Conservation (phyloP, 2,888 invertebrate species). For the Platycheirus rosarum region DNA sequence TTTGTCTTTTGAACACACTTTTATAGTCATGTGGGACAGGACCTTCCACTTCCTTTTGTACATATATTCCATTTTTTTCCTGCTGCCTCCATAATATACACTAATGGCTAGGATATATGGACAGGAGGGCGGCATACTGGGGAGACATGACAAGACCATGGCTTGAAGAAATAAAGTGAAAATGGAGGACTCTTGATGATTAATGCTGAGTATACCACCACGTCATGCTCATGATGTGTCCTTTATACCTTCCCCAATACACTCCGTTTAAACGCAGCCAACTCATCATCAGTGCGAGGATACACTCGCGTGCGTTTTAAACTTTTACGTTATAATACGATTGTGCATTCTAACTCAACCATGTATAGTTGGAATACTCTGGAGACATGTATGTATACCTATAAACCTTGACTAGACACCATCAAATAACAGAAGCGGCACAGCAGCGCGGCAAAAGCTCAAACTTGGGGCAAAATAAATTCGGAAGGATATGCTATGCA, state of each 20-base stretch:
- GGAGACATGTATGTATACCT: background rate
- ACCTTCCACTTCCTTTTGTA: constrained; percentile 63
- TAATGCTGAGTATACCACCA: constrained; percentile 62
- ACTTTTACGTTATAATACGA: constrained; percentile 60
- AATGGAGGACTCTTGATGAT: constrained; percentile 67
- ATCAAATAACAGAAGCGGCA: background rate
- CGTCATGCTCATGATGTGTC: constrained; percentile 31
- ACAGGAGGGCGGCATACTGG: background rate
- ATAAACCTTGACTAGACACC: constrained; percentile 27
- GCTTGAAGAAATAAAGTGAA: constrained; percentile 60
- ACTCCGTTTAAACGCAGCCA: constrained; percentile 23
- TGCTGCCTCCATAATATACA: background rate
- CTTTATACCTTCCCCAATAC: background rate
- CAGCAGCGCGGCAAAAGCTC: constrained; percentile 8
- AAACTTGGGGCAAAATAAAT: constrained; percentile 40
- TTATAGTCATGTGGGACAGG: constrained; percentile 69
- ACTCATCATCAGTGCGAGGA: constrained; percentile 55
- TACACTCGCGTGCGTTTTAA: constrained; percentile 56
- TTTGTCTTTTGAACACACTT: constrained; percentile 68
- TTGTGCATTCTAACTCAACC: constrained; percentile 64
- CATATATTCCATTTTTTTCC: constrained; percentile 9
- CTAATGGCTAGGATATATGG: constrained; percentile 19
- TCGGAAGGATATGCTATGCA: constrained; percentile 63
- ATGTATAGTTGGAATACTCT: constrained; percentile 20
- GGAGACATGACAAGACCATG: constrained; percentile 18